phyloP scores from a whole-genome alignment of 2,888 invertebrate genomes.

The Sesamia inferens region DNA sequence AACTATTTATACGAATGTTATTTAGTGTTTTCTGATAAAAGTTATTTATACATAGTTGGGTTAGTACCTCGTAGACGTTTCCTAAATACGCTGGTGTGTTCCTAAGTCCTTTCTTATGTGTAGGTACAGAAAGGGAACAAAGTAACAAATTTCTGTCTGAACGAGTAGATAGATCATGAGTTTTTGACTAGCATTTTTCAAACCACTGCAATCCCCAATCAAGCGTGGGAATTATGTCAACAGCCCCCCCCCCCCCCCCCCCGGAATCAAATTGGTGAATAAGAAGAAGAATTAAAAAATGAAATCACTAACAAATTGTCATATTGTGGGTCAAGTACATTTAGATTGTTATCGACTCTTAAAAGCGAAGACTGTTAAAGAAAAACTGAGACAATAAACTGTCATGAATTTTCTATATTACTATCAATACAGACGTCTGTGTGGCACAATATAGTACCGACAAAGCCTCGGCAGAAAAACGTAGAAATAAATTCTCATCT shows the following conservation, averaged over 20 bases:
- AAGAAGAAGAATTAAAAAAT: too few species aligned
- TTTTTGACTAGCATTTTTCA: background rate
- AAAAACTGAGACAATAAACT: constrained; percentile 1
- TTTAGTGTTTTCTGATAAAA: background rate
- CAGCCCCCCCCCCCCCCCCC: too few species aligned
- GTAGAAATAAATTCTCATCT: constrained; percentile 57
- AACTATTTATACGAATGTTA: background rate
- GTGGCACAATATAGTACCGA: constrained; percentile 20
- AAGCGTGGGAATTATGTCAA: too few species aligned
- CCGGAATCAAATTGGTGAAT: too few species aligned
- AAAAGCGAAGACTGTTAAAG: background rate
- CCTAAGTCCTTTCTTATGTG: background rate
- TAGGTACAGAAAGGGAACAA: background rate
- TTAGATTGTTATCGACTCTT: background rate
- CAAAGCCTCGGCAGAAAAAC: constrained; percentile 37
- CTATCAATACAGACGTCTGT: constrained; percentile 15
- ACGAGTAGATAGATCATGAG: background rate
- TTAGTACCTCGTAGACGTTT: background rate
- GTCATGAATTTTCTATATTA: constrained; percentile 20
- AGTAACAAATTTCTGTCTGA: background rate
- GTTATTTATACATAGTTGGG: background rate
- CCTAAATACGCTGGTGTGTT: background rate
- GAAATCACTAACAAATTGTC: background rate
- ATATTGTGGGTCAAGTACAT: background rate
- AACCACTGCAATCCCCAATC: too few species aligned